phyloP scores from a whole-genome alignment of 2,888 invertebrate species.

The Mythimna impura region DNA sequence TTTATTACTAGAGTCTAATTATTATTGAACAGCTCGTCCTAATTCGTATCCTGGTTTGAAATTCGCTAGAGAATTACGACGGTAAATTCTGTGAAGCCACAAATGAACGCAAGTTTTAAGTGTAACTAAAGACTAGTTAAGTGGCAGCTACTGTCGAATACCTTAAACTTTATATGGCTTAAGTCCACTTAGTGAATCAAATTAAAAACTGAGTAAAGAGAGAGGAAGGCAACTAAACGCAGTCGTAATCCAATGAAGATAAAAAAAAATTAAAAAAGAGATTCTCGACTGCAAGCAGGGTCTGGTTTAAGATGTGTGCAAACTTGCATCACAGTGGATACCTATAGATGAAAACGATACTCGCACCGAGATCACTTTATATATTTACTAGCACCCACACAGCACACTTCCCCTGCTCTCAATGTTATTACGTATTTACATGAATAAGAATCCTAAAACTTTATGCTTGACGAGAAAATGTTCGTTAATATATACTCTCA shows the following conservation, averaged over 20 bases:
- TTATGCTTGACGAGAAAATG: neutral
- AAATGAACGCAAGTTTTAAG: neutral
- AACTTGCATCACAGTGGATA: constrained; percentile 2
- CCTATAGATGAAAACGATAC: constrained; percentile 1
- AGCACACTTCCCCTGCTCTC: neutral
- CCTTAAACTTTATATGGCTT: neutral
- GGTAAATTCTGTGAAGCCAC: constrained; percentile 6
- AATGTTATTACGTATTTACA: neutral
- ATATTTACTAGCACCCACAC: neutral
- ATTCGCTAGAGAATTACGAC: constrained; percentile 19
- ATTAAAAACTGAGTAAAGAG: neutral
- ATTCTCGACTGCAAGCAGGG: neutral
- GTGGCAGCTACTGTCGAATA: constrained; percentile 16
- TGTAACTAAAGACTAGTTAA: neutral
- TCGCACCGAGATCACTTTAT: neutral
- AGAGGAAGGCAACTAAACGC: neutral
- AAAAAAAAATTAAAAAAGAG: constrained; percentile 2
- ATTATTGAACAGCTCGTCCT: constrained; percentile 4
- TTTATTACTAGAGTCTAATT: constrained; percentile 7
- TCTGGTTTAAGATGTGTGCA: neutral
- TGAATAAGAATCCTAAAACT: neutral
- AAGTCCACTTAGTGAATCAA: neutral
- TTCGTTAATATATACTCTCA: neutral
- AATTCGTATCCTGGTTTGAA: constrained; percentile 20
- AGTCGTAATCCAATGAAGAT: constrained; percentile 1